A percentile compares a stretch with the other conserved stretches of the same genome.
Evolutionary conservation across 2,888 invertebrate species (phyloP).

Genomic region (Spisula subtruncata): DNA sequence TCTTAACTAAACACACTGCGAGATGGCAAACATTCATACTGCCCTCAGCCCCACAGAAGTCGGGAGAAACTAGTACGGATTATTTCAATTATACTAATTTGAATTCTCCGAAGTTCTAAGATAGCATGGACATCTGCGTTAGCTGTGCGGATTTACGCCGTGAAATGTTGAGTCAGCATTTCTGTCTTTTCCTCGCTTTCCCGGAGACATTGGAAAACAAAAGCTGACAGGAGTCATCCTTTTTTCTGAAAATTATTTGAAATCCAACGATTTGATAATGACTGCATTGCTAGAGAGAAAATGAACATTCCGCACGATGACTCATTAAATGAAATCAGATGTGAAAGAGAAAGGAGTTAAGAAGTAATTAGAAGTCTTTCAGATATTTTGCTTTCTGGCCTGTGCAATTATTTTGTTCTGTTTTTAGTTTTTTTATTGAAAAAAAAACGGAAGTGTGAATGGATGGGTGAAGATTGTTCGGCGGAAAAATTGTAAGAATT

Average conservation of each 20-base stretch:
- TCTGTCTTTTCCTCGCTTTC: neutral
- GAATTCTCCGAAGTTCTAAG: neutral
- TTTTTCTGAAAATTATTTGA: conserved; percentile 40
- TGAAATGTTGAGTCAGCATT: conserved; percentile 32
- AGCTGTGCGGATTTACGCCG: neutral
- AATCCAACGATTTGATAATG: conserved; percentile 51
- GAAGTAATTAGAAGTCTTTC: conserved; percentile 56
- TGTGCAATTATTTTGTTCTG: conserved; percentile 56
- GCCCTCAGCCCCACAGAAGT: neutral
- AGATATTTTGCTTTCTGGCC: conserved; percentile 49
- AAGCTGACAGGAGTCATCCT: conserved; percentile 23
- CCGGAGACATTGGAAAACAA: conserved; percentile 3
- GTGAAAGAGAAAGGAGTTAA: conserved; percentile 36
- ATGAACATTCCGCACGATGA: conserved; percentile 59
- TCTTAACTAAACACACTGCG: neutral
- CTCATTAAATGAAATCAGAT: conserved; percentile 46
- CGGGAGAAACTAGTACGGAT: neutral
- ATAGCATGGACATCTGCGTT: neutral
- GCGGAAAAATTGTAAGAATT: neutral
- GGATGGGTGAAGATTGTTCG: neutral
- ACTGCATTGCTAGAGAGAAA: conserved; percentile 39
- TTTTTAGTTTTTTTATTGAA: conserved; percentile 33
- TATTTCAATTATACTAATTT: neutral
- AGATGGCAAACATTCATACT: neutral
- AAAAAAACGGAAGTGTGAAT: conserved; percentile 15